These are phyloP conservation scores for Adela reaumurella DNA, from an alignment of 2,888 invertebrate genomes.

Conservation along the genomic window DNA sequence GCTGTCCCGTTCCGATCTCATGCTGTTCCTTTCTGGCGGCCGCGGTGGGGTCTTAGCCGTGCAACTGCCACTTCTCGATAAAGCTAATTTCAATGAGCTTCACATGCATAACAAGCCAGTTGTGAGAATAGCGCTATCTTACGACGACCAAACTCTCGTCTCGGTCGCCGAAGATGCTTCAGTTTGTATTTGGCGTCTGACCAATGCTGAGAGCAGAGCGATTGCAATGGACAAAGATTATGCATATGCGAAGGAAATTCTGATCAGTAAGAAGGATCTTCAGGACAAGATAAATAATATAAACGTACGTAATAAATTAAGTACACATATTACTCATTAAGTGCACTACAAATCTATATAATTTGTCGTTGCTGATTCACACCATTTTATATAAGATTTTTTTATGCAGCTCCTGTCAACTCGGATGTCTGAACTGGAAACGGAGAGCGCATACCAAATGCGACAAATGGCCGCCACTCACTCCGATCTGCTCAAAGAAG, in stretches of 20 bases:
- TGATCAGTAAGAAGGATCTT: constrained; percentile 74
- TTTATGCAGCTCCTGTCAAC: constrained; percentile 53
- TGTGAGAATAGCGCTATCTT: constrained; percentile 64
- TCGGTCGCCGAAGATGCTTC: constrained; percentile 75
- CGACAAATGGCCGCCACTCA: constrained; percentile 75
- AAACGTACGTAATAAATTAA: constrained; percentile 25
- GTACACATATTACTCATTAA: too few relatives aligned
- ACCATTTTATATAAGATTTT: too few relatives aligned
- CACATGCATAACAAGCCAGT: constrained; percentile 54
- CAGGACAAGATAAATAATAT: constrained; percentile 70
- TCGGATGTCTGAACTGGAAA: constrained; percentile 79
- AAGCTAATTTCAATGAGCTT: constrained; percentile 42
- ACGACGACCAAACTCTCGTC: constrained; percentile 73
- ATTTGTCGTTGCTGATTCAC: too few relatives aligned
- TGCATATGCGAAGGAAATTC: constrained; percentile 73
- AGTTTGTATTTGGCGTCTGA: constrained; percentile 80
- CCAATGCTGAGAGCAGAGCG: constrained; percentile 68
- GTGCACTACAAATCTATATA: too few relatives aligned
- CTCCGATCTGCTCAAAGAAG: constrained; percentile 74
- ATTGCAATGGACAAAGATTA: constrained; percentile 73
- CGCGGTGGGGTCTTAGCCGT: constrained; percentile 74
- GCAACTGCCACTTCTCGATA: constrained; percentile 70
- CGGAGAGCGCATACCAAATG: constrained; percentile 83
- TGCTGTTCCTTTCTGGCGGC: constrained; percentile 78
- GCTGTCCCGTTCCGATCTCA: constrained; percentile 74